Evolutionary conservation across 2,888 invertebrate genomes (phyloP).

Genomic region (Ametastegia equiseti): DNA sequence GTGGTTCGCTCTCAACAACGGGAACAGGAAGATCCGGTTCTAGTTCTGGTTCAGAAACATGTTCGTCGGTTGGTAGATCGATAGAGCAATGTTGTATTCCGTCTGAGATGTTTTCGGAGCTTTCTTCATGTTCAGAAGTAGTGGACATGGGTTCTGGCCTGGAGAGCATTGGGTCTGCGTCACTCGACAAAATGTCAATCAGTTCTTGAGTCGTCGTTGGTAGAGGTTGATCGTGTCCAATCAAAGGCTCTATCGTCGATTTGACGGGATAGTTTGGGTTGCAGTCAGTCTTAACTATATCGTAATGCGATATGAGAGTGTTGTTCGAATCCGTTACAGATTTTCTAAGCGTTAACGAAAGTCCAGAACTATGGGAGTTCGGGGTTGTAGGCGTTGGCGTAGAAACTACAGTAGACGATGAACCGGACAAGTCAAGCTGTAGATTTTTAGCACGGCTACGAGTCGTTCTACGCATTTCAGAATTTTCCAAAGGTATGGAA

Average conservation of each 20-base stretch:
- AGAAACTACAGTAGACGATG: slow-evolving; percentile 54
- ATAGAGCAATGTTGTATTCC: slow-evolving; percentile 68
- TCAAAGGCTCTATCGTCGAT: slow-evolving; percentile 65
- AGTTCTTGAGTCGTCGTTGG: slow-evolving; percentile 72
- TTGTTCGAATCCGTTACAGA: slow-evolving; percentile 72
- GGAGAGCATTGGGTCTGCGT: slow-evolving; percentile 62
- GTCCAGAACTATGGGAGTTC: slow-evolving; percentile 62
- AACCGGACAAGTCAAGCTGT: slow-evolving; percentile 63
- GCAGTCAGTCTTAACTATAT: slow-evolving; percentile 74
- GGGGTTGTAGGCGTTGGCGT: slow-evolving; percentile 58
- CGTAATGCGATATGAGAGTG: slow-evolving; percentile 72
- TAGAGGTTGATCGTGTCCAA: slow-evolving; percentile 69
- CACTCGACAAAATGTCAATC: slow-evolving; percentile 72
- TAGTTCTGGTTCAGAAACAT: slow-evolving; percentile 60
- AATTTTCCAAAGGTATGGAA: slow-evolving; percentile 68
- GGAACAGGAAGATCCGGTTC: slow-evolving; percentile 46
- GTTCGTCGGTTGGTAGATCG: slow-evolving; percentile 56
- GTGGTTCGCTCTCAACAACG: slow-evolving; percentile 59
- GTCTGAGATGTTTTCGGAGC: slow-evolving; percentile 53
- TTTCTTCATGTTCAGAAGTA: slow-evolving; percentile 49
- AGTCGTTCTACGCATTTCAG: slow-evolving; percentile 71
- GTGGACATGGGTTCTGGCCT: slow-evolving; percentile 56
- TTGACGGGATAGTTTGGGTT: slow-evolving; percentile 66
- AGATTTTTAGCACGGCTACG: slow-evolving; percentile 71
- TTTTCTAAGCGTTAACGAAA: slow-evolving; percentile 71